Evolutionary conservation across 2,888 invertebrate genomes (phyloP).

Genomic region (Microctonus brassicae): DNA sequence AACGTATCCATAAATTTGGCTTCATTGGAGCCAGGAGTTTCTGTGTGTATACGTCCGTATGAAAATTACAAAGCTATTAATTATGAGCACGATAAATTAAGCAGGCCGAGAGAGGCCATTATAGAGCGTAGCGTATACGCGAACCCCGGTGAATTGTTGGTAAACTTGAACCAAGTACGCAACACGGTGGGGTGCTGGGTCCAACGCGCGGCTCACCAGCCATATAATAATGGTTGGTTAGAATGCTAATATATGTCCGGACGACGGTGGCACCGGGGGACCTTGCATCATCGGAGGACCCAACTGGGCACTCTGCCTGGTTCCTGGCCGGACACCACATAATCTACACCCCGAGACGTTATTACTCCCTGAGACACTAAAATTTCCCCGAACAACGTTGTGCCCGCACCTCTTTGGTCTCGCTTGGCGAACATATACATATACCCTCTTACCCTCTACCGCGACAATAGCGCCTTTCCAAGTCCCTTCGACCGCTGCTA

Average conservation of each 20-base stretch:
- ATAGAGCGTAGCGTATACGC: conserved; percentile 59
- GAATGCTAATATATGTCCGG: conserved; percentile 70
- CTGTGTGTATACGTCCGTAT: conserved; percentile 61
- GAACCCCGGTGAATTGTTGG: conserved; percentile 69
- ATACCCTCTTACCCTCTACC: conserved; percentile 25
- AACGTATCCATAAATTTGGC: conserved; percentile 60
- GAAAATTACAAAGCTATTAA: conserved; percentile 71
- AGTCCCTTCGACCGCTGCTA: conserved; percentile 38
- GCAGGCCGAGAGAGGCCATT: conserved; percentile 65
- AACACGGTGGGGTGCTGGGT: conserved; percentile 63
- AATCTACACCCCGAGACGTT: conserved; percentile 68
- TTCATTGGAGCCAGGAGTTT: conserved; percentile 44
- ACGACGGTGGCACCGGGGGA: conserved; percentile 66
- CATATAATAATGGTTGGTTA: conserved; percentile 69
- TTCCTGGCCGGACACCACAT: conserved; percentile 66
- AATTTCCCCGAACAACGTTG: conserved; percentile 38
- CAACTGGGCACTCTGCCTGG: conserved; percentile 66
- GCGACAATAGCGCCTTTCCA: conserved; percentile 38
- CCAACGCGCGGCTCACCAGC: conserved; percentile 66
- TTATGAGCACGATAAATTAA: conserved; percentile 70
- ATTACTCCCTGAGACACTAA: conserved; percentile 68
- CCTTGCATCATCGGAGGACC: conserved; percentile 69
- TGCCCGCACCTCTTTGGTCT: conserved; percentile 45
- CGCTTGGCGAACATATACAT: conserved; percentile 38
- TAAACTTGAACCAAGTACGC: conserved; percentile 70